Conservation (phyloP, 1,140 invertebrate species). For the Apis laboriosa region DNA sequence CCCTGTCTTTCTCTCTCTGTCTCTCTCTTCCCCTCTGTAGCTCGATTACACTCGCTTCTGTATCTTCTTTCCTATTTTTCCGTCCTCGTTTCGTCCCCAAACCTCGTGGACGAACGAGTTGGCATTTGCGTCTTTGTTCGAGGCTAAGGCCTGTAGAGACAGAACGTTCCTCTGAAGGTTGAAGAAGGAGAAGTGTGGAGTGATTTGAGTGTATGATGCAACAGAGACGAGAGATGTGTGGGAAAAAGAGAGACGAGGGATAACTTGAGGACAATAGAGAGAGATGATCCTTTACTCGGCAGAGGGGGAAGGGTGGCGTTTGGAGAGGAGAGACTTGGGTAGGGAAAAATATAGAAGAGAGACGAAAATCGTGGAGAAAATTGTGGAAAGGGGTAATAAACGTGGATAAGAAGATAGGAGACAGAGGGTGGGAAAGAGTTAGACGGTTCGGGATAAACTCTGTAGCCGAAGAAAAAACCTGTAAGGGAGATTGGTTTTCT, state of each 20-base stretch:
- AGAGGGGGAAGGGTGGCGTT: constrained; percentile 5
- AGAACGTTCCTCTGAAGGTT: neutral
- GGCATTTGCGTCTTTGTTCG: constrained; percentile 30
- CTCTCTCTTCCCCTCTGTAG: constrained; percentile 25
- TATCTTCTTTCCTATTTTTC: neutral
- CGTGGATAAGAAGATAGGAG: neutral
- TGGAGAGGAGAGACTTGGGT: neutral
- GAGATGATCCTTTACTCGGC: neutral
- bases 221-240: neutral
- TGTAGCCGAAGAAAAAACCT: neutral
- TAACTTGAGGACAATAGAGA: neutral
- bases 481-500: neutral
- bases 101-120: constrained; percentile 34
- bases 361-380: neutral
- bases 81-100: neutral
- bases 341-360: no score
- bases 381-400: neutral
- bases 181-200: neutral
- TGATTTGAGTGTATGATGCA: neutral
- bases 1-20: constrained; percentile 29
- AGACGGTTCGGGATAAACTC: no score
- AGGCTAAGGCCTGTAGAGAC: no score
- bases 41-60: constrained; percentile 26
- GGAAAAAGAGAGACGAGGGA: neutral
- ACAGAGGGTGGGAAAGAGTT: no score